These are phyloP conservation scores for Perizoma affinitatum DNA, from an alignment of 2,888 invertebrate species.

Conservation along the genomic window DNA sequence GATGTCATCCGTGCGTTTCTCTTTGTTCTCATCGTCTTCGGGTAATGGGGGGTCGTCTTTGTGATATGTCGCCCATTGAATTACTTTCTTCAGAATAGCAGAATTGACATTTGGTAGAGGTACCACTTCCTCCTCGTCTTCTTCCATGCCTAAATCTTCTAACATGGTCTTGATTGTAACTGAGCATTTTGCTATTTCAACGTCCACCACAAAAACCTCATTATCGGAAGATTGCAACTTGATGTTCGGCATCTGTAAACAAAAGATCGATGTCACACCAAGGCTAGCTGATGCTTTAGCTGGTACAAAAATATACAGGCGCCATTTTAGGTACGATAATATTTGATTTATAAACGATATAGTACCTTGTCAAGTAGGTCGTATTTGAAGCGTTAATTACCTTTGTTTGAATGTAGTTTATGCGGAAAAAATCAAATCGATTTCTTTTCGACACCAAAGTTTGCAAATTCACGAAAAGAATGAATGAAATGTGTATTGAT, in stretches of 20 bases:
- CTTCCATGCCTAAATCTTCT: slow-evolving; percentile 96
- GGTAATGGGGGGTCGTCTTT: slow-evolving; percentile 98
- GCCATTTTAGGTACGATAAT: slow-evolving; percentile 47
- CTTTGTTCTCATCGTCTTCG: slow-evolving; percentile 98
- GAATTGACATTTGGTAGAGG: slow-evolving; percentile 99
- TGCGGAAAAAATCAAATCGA: too few relatives aligned
- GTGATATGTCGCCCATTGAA: slow-evolving; percentile 96
- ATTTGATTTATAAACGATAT: slow-evolving; percentile 13
- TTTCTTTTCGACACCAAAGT: too few relatives aligned
- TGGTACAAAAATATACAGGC: slow-evolving; percentile 37
- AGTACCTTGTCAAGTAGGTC: slow-evolving; percentile 21
- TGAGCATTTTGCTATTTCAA: slow-evolving; percentile 98
- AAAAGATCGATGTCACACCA: slow-evolving; percentile 32
- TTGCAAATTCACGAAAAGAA: too few relatives aligned
- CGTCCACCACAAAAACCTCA: slow-evolving; percentile 97
- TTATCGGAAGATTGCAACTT: slow-evolving; percentile 97
- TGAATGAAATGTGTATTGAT: too few relatives aligned
- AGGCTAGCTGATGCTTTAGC: background rate
- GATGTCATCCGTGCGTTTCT: slow-evolving; percentile 99
- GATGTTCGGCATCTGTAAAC: slow-evolving; percentile 93
- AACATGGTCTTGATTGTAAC: slow-evolving; percentile 99
- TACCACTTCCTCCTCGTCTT: slow-evolving; percentile 96
- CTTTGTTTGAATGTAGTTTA: too few relatives aligned
- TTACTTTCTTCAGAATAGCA: slow-evolving; percentile 96
- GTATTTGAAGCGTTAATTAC: too few relatives aligned